Percentiles rank a stretch among this genome's conserved stretches.
Conservation (phyloP, 2,797 vertebrate species). For the Gila robusta region DNA sequence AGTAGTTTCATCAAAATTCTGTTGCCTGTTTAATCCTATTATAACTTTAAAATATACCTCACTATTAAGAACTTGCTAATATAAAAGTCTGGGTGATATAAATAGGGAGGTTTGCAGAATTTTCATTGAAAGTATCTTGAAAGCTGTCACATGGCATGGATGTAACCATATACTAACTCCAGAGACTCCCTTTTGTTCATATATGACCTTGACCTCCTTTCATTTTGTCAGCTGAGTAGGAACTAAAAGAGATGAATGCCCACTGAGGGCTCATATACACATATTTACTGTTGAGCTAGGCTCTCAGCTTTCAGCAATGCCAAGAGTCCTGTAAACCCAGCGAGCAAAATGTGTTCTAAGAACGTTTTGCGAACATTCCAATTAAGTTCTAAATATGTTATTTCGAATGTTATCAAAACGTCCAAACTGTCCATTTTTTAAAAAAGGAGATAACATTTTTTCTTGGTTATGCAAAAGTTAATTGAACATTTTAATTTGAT, state of each 20-base stretch:
- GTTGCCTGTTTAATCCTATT: background rate
- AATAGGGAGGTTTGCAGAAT: background rate
- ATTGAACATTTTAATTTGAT: too few relatives aligned
- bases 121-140: background rate
- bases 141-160: conserved; percentile 4
- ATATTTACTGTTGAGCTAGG: background rate
- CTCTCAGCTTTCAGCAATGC: background rate
- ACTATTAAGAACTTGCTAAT: background rate
- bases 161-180: conserved; percentile 25
- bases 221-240: conserved; percentile 7
- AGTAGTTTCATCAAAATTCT: background rate
- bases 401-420: background rate
- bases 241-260: conserved; percentile 5
- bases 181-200: conserved; percentile 16
- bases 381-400: background rate
- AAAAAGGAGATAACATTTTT: too few relatives aligned
- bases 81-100: background rate
- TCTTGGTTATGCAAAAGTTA: too few relatives aligned
- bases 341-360: too few relatives aligned
- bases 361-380: background rate
- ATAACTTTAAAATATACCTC: background rate
- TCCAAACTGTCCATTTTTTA: too few relatives aligned
- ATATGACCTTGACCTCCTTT: conserved; percentile 5
- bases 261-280: background rate
- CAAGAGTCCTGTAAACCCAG: background rate